Base-by-base conservation (phyloP, 53 echinoderm and acorn worm species). In the Hippasteria phrygiana region DNA sequence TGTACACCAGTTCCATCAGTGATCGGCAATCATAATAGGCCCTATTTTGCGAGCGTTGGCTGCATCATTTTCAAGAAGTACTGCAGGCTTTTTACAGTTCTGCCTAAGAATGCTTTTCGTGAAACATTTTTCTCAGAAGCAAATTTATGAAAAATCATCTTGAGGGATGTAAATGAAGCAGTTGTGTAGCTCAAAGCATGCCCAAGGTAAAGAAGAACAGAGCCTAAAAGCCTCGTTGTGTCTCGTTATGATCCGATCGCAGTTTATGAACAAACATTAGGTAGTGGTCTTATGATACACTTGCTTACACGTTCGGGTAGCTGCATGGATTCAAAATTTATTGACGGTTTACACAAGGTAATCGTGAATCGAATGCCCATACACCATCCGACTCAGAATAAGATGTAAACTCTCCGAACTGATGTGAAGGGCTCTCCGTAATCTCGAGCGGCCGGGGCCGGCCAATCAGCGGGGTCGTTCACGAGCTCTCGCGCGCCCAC, bases 391-490 rank as follows among this genome's bases (percentile, higher is more conserved):
- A 78, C 75, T 48, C 4, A 75, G 17, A 75, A 75, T 31, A 42
- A 75, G 75, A 75, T 1, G 43, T 64, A 65, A 65, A 81, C 81
- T 17, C 64, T 22, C 43, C 28, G n/a, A 31, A 16, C n/a, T 0
- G 32, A 0, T 29, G 42, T 63, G 81, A 63, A 65, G 81, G 46
- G 42, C 46, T 32, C 65, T 81, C 63, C 41, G 63, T 45, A 43
- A 45, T 5, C 63, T 81, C 43, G 43, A 81, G 64, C 64, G 27
- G 12, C 43, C 35, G 43, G 17, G 11, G 18, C 18, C 46, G 28
- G 43, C 81, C 81, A 81, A 81, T 81, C 81, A 12, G 31, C 14
- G 29, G 34, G 64, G 65, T 81, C 32, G 65, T 81, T 63, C 43
- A 81, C 8, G 9, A 28, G 28, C 65, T 65, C 81, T 81, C 43